Conservation (phyloP, 2,797 vertebrate species). For the Cynodonichthys magdalenae region DNA sequence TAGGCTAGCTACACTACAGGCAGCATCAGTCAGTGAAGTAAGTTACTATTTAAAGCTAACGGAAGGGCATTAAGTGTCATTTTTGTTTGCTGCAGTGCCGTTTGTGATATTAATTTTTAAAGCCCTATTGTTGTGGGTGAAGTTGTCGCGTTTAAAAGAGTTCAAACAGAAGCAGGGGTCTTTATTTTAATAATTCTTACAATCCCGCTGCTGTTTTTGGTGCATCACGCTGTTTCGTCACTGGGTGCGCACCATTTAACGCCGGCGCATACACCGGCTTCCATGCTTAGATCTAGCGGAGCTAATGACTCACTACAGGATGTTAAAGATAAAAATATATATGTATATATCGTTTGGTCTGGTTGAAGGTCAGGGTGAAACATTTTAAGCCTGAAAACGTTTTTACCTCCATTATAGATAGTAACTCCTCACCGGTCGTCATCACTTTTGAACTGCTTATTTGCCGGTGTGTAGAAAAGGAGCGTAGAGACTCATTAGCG, state of each 20-base stretch:
- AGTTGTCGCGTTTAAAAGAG: background rate
- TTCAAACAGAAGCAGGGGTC: background rate
- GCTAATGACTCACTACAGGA: no score
- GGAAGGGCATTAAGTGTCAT: background rate
- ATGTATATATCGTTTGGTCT: no score
- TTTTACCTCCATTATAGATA: background rate
- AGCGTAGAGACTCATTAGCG: slow-evolving; percentile 24
- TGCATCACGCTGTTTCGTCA: slow-evolving; percentile 40
- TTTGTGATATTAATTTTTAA: background rate
- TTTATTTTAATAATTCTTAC: slow-evolving; percentile 29
- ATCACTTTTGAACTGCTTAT: no score
- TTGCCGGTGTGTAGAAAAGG: background rate
- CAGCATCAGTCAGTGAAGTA: slow-evolving; percentile 10
- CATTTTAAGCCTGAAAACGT: no score
- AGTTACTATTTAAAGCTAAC: slow-evolving; percentile 51
- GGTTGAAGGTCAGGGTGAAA: no score
- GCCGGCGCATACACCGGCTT: no score
- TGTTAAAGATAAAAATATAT: no score
- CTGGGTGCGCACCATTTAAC: slow-evolving; percentile 2
- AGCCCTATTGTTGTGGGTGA: background rate
- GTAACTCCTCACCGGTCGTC: background rate
- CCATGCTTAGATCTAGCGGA: no score
- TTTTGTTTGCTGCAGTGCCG: background rate
- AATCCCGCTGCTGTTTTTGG: slow-evolving; percentile 23
- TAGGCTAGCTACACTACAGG: background rate